Percentiles rank a stretch among this genome's conserved stretches.
These are phyloP conservation scores for Branchinecta lindahli DNA, from an alignment of 1,140 invertebrate genomes.

Conservation along the genomic window DNA sequence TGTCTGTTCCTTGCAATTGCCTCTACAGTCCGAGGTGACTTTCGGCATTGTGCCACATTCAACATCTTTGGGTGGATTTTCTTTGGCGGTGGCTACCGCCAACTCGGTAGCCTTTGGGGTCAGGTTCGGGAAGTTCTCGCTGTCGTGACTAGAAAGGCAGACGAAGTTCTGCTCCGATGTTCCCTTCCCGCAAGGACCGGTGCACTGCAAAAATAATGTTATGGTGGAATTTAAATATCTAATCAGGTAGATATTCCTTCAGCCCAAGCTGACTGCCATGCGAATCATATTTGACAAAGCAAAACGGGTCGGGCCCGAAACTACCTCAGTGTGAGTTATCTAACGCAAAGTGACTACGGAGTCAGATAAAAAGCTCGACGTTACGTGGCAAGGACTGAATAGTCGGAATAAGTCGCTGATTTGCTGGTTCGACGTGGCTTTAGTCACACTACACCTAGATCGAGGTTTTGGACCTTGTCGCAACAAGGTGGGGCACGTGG, in stretches of 20 bases:
- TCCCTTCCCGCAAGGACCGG: slow-evolving; percentile 37
- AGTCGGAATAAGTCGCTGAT: no score
- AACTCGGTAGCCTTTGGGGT: slow-evolving; percentile 22
- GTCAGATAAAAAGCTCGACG: no score
- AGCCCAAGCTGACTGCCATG: no score
- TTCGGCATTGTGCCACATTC: slow-evolving; percentile 31
- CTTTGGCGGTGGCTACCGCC: slow-evolving; percentile 1
- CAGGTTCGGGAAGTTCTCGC: slow-evolving; percentile 36
- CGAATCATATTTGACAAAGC: no score
- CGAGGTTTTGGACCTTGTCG: no score
- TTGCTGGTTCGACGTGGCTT: no score
- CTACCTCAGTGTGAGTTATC: no score
- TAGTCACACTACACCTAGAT: no score
- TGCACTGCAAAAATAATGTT: slow-evolving; percentile 32
- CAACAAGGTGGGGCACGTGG: no score
- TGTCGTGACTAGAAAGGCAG: slow-evolving; percentile 32
- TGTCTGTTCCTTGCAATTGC: slow-evolving; percentile 19
- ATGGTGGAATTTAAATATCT: neutral
- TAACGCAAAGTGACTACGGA: no score
- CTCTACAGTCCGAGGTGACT: slow-evolving; percentile 23
- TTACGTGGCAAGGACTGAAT: no score
- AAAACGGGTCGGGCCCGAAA: no score
- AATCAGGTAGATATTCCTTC: neutral
- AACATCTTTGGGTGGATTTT: slow-evolving; percentile 10
- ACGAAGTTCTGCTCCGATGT: slow-evolving; percentile 31